Percentiles rank a stretch among this genome's conserved stretches.
Evolutionary conservation across 2,888 invertebrate species (phyloP).

Genomic region (Drosophila monieri): DNA sequence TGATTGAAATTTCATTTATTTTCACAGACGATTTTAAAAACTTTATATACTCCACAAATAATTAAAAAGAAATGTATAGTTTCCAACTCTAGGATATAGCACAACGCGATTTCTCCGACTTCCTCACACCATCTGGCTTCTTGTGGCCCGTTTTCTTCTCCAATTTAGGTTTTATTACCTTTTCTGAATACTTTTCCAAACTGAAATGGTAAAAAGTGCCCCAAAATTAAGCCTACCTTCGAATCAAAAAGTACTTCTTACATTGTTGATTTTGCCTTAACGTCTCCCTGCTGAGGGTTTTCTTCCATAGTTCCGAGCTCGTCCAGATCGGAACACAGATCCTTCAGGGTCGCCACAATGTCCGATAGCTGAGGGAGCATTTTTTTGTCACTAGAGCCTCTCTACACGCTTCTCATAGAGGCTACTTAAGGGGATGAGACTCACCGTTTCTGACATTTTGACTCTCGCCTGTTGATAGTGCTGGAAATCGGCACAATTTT

Average conservation of each 20-base stretch:
- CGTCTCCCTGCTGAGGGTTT: not conserved
- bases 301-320: not conserved
- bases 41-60: not conserved
- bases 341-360: not conserved
- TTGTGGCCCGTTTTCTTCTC: not conserved
- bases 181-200: too few relatives aligned
- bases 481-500: not conserved
- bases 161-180: too few relatives aligned
- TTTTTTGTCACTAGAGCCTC: not conserved
- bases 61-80: not conserved
- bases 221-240: too few relatives aligned
- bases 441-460: not conserved
- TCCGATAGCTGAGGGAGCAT: not conserved
- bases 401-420: not conserved
- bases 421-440: not conserved
- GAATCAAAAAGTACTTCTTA: not conserved
- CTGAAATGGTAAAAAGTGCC: too few relatives aligned
- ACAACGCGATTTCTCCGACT: not conserved
- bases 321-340: not conserved
- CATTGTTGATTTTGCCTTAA: not conserved
- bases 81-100: not conserved
- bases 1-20: not conserved
- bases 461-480: not conserved
- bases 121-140: not conserved
- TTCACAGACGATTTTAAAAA: not conserved